phyloP scores from a whole-genome alignment of 2,113 vertebrate genomes.

The Sorex araneus region DNA sequence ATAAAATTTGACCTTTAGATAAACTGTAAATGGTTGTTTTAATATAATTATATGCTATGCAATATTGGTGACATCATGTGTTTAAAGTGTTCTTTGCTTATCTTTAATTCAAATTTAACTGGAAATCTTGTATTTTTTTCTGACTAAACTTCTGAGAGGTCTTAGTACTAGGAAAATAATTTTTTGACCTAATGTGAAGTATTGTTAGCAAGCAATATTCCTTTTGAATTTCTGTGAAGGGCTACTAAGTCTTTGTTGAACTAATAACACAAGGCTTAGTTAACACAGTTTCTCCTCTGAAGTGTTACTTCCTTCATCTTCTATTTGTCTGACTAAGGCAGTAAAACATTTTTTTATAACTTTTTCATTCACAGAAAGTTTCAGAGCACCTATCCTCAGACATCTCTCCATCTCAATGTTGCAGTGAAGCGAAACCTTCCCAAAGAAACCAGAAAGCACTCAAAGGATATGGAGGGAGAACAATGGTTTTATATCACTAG shows the following conservation, averaged over 20 bases:
- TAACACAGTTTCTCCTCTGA: too few species aligned
- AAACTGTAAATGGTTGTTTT: background rate
- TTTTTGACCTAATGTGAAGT: background rate
- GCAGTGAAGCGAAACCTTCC: too few species aligned
- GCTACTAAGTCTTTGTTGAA: too few species aligned
- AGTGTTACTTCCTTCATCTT: background rate
- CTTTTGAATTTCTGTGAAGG: background rate
- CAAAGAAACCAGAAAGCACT: too few species aligned
- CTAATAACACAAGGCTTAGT: too few species aligned
- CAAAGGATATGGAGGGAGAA: too few species aligned
- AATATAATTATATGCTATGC: background rate
- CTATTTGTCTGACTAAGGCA: too few species aligned
- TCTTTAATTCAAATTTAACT: background rate
- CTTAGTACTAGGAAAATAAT: background rate
- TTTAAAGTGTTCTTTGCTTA: background rate
- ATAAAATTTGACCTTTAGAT: background rate
- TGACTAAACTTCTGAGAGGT: background rate
- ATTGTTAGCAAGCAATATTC: background rate
- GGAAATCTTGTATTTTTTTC: background rate
- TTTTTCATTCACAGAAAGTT: background rate
- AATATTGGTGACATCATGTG: too few species aligned
- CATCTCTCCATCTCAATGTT: background rate
- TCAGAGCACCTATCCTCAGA: background rate
- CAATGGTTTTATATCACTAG: too few species aligned
- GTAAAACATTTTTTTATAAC: background rate